Conservation (phyloP, 2,888 invertebrate species). For the Himalopsyche tibetana region DNA sequence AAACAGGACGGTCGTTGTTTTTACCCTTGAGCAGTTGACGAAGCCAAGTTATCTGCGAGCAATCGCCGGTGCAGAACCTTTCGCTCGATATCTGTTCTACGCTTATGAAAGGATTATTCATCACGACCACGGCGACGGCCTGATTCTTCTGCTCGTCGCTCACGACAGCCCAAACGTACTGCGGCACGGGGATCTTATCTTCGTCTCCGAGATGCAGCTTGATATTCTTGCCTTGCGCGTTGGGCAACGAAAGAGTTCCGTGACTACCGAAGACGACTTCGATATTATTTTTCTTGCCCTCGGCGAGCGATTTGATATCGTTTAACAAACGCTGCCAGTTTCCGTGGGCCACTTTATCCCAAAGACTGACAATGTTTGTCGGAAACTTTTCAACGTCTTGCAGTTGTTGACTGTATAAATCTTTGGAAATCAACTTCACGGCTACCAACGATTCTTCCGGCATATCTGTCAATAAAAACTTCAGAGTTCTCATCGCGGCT, state of each 20-base stretch:
- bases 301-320: conserved; percentile 58
- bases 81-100: conserved; percentile 53
- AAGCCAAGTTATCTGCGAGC: conserved; percentile 61
- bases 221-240: conserved; percentile 48
- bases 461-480: conserved; percentile 55
- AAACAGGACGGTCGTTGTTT: conserved; percentile 58
- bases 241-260: conserved; percentile 51
- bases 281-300: conserved; percentile 50
- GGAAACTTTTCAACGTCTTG: conserved; percentile 62
- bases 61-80: conserved; percentile 60
- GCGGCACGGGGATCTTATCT: conserved; percentile 58
- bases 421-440: conserved; percentile 58
- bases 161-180: conserved; percentile 61
- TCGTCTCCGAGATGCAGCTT: conserved; percentile 53
- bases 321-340: conserved; percentile 61
- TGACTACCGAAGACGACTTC: conserved; percentile 63
- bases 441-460: conserved; percentile 48
- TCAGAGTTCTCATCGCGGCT: conserved; percentile 46
- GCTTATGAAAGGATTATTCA: conserved; percentile 63
- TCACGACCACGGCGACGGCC: conserved; percentile 59
- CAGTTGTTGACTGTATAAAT: conserved; percentile 61
- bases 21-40: conserved; percentile 56
- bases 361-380: conserved; percentile 60
- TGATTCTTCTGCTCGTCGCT: conserved; percentile 54
- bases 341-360: conserved; percentile 59